These are phyloP conservation scores for Agapornis canus DNA, from an alignment of 2,797 vertebrate species.

Conservation along the genomic window DNA sequence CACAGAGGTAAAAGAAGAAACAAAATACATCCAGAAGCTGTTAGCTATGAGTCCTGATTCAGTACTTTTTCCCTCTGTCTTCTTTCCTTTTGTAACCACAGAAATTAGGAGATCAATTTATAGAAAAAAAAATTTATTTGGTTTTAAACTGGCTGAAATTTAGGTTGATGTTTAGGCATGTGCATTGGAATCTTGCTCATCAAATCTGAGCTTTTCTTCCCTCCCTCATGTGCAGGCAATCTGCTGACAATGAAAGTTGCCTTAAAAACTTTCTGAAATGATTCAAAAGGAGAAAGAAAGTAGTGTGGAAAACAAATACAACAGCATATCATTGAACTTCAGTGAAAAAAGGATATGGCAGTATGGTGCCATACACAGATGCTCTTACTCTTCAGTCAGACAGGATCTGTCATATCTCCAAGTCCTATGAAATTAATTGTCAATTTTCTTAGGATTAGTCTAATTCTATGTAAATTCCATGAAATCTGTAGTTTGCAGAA, in stretches of 20 bases:
- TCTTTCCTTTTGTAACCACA: neutral
- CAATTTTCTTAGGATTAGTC: constrained; percentile 73
- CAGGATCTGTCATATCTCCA: constrained; percentile 62
- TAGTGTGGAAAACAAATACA: neutral
- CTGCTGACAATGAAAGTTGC: neutral
- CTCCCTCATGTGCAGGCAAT: neutral
- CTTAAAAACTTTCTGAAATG: neutral
- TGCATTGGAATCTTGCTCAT: neutral
- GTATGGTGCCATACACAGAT: neutral
- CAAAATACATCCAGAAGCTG: neutral
- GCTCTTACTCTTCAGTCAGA: constrained; percentile 63
- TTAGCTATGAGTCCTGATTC: neutral
- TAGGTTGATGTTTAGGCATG: neutral
- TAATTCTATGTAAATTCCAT: constrained; percentile 71
- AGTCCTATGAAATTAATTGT: constrained; percentile 72
- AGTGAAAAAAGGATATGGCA: neutral
- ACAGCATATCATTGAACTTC: neutral
- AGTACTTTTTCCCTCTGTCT: neutral
- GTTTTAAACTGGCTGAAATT: constrained; percentile 29
- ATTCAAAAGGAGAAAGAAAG: neutral
- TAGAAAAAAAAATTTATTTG: neutral
- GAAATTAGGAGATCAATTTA: neutral
- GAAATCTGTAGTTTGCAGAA: constrained; percentile 67
- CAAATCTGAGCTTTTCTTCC: neutral
- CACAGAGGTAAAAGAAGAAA: neutral